phyloP scores from a whole-genome alignment of 2,113 vertebrate species.

The Epinephelus fuscoguttatus region DNA sequence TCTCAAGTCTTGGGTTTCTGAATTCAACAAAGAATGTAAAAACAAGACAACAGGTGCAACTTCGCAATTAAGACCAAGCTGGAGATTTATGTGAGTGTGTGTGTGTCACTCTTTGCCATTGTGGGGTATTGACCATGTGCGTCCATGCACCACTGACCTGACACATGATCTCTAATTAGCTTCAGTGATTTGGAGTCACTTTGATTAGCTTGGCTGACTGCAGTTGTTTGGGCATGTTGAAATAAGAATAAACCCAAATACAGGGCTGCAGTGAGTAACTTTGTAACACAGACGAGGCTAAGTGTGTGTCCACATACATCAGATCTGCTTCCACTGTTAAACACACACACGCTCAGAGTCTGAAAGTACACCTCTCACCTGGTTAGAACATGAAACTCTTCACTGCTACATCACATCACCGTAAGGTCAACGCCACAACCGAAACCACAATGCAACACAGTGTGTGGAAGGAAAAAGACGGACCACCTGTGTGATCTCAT shows the following conservation, averaged over 20 bases:
- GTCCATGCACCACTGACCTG: constrained; percentile 1
- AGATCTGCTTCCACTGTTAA: neutral
- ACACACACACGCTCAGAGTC: neutral
- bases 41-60: constrained; percentile 85
- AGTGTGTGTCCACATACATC: constrained; percentile 3
- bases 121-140: constrained; percentile 13
- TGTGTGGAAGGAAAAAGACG: constrained; percentile 16
- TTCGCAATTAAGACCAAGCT: constrained; percentile 48
- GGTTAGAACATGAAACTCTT: neutral
- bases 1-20: constrained; percentile 79
- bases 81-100: neutral
- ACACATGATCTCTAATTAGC: neutral
- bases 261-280: constrained; percentile 5
- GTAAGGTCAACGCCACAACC: constrained; percentile 4
- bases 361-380: neutral
- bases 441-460: constrained; percentile 28
- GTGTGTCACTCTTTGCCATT: constrained; percentile 3
- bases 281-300: neutral
- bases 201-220: neutral
- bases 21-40: constrained; percentile 82
- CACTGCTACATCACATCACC: constrained; percentile 48
- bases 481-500: constrained; percentile 23
- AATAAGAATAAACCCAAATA: neutral
- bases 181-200: neutral
- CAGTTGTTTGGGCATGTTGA: neutral